Evolutionary conservation across 2,113 vertebrate genomes (phyloP), one percentile per base, ranked within the genome.

Genomic region (Atlantisia rogersi): DNA sequence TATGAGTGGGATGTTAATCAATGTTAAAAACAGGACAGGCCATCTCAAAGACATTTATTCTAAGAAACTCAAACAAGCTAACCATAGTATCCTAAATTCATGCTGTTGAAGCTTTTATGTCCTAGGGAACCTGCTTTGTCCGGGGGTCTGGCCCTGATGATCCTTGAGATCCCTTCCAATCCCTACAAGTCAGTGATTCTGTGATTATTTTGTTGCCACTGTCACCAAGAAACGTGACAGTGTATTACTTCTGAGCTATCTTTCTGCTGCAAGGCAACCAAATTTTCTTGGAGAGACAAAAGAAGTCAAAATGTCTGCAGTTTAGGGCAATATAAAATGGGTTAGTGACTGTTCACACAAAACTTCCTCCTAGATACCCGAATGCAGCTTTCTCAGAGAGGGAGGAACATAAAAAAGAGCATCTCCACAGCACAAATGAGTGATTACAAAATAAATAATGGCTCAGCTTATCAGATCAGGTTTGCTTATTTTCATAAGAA

Each of bases 401-500:
- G 69, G n/a, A 37, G n/a, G 80, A 90, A 40, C 62, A 71, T 5
- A 46, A 67, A 78, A 44, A 79, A 93, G 58, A 62, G 88, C 14
- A 58, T 53, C 65, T 93, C 81, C 76, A 74, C 39, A 86, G 80
- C 73, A 92, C 60, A 78, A 58, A 92, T 26, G 82, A 92, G 90
- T 84, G 86, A 92, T 91, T 86, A 71, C 58, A 90, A 82, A 86
- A 79, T 74, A 94, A 82, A 95, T 90, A 94, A 90, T 16, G 65
- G 86, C 88, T 82, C 81, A 32, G 83, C 44, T 93, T 94, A 92
- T 86, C 86, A 86, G 83, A 93, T 88, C 77, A 65, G 62, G 74
- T 86, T 58, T 84, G 82, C 92, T 94, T 88, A 87, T 96, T 95
- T 96, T 92, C 86, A 48, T 73, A 71, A 96, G 87, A 84, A 88